Conservation (phyloP, 2,797 vertebrate species). For the Momotus momota region DNA sequence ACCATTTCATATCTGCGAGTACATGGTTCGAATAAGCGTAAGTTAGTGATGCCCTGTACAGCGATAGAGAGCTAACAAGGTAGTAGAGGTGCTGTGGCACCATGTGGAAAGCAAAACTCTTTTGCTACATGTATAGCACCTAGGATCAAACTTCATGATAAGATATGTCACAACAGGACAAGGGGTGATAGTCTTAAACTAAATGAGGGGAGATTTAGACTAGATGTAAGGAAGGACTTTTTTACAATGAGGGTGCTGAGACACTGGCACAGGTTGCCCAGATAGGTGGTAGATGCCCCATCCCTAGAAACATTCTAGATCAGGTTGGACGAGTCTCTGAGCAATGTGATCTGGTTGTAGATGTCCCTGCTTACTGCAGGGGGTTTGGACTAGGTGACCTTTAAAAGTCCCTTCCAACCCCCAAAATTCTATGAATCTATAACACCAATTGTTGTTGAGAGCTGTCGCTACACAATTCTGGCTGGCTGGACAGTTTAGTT, state of each 20-base stretch:
- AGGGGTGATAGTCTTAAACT: background rate
- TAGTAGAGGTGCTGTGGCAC: background rate
- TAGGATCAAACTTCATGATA: background rate
- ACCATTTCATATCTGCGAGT: background rate
- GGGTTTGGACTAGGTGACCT: background rate
- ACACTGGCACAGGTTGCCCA: background rate
- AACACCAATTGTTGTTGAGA: background rate
- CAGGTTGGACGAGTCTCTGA: background rate
- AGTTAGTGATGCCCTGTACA: background rate
- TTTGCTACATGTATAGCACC: background rate
- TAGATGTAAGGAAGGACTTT: background rate
- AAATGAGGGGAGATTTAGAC: background rate
- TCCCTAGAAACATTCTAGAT: background rate
- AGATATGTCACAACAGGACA: background rate
- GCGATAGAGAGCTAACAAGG: background rate
- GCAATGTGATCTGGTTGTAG: background rate
- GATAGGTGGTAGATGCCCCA: background rate
- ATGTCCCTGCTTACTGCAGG: background rate
- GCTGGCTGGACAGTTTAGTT: background rate
- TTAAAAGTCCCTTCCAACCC: background rate
- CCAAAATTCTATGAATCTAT: background rate
- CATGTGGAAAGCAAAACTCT: background rate
- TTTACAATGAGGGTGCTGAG: background rate
- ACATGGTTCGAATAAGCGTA: background rate
- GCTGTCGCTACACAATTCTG: background rate